These are phyloP conservation scores for Sebastes hubbsi DNA, from an alignment of 2,797 vertebrate species.

Conservation along the genomic window DNA sequence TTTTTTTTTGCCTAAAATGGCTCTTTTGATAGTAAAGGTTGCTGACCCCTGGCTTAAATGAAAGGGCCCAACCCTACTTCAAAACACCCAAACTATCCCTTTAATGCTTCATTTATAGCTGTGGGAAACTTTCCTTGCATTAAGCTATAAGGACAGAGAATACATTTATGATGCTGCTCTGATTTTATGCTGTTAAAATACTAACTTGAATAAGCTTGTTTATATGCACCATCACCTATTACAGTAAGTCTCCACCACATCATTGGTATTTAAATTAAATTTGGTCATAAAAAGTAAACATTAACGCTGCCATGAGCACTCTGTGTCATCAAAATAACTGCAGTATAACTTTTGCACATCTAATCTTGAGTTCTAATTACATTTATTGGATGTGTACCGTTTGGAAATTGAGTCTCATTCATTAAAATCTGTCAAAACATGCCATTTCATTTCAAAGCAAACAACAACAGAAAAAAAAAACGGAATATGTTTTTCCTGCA, in stretches of 20 bases:
- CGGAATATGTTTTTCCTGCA: not conserved
- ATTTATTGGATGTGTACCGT: not conserved
- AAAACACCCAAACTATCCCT: not conserved
- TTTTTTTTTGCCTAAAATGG: too few species aligned
- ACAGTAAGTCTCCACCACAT: not conserved
- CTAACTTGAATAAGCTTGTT: not conserved
- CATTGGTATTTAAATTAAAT: not conserved
- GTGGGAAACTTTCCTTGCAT: not conserved
- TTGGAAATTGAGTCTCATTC: conserved; percentile 1
- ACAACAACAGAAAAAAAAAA: not conserved
- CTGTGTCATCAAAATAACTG: not conserved
- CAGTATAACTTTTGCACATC: not conserved
- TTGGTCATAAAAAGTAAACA: not conserved
- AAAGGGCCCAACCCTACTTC: too few species aligned
- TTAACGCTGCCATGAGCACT: not conserved
- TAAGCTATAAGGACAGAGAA: not conserved
- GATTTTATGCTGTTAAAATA: not conserved
- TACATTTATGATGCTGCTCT: not conserved
- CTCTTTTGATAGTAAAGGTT: too few species aligned
- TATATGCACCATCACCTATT: not conserved
- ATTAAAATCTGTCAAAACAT: conserved; percentile 3
- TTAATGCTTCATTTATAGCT: not conserved
- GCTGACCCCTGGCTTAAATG: too few species aligned
- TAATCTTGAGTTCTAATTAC: conserved; percentile 2
- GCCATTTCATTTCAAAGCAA: not conserved